Evolutionary conservation across 2,113 vertebrate genomes (phyloP), one percentile per base, ranked within the genome.

Genomic region (Chionodraco myersi): DNA sequence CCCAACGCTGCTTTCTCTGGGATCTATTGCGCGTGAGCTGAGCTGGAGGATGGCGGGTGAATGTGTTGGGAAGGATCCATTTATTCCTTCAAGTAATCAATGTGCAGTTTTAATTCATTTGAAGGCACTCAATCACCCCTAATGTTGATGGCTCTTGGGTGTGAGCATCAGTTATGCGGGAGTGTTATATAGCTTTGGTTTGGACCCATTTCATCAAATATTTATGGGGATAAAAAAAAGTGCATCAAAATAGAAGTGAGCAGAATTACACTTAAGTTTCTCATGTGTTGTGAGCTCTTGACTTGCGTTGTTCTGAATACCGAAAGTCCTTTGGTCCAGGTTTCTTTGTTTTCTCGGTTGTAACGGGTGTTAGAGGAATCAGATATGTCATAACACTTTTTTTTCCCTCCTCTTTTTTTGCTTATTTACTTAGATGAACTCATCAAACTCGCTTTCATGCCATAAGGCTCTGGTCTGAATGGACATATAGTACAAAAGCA

Each of bases 121-220:
- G 97, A 97, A 97, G 97, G 96, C 96, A 96, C 95, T 97, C 96
- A 97, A 98, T 99, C 96, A 96, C 91, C 94, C 95, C 96, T 97
- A 97, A 97, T 97, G 97, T 97, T 97, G 94, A 96, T 97, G 96
- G 97, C 96, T 98, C 95, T 96, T 94, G 96, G 96, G 96, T 95
- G 95, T 95, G 96, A 93, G 95, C 96, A 96, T 97, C 96, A 95
- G 96, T 97, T 97, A 97, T 97, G 96, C 96, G 96, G 94, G 95
- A 97, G 96, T 97, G 96, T 97, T 98, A 97, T 97, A 96, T 97
- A 95, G 96, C 96, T 96, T 97, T 95, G 95, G 96, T 97, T 98
- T 98, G 95, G 95, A 94, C 95, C 96, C 95, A 97, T 97, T 97
- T 97, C 96, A 98, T 98, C 92, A 97, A 98, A 97, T 96, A 98